Conservation (phyloP, 2,113 vertebrate species). For the Micronycteris hirsuta region DNA sequence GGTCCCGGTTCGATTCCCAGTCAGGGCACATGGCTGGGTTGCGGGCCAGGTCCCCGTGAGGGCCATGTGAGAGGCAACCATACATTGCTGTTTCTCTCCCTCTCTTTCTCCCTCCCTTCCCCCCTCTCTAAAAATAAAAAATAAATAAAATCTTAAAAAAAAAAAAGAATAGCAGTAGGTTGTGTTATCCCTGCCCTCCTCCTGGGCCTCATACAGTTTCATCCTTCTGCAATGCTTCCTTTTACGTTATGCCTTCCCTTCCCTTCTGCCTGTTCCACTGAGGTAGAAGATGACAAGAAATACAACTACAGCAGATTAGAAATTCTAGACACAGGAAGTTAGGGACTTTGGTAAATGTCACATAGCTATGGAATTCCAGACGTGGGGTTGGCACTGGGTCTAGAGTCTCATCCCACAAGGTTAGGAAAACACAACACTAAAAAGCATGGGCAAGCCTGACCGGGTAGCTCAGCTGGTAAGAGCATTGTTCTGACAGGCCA, state of each 20-base stretch:
- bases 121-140: no score
- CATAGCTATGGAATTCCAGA: not conserved
- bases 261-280: not conserved
- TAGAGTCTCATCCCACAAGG: not conserved
- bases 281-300: not conserved
- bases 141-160: no score
- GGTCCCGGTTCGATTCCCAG: no score
- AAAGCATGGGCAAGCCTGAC: not conserved
- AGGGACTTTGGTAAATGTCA: not conserved
- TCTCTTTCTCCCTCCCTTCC: no score
- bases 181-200: not conserved
- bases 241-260: not conserved
- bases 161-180: not conserved
- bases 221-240: not conserved
- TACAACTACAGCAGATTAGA: not conserved
- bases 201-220: not conserved
- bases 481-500: no score
- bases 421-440: not conserved
- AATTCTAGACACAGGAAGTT: not conserved
- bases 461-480: no score
- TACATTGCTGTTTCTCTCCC: no score
- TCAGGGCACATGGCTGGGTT: no score
- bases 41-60: no score
- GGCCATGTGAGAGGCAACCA: no score
- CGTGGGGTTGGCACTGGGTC: not conserved